Base-by-base conservation (phyloP, 1,140 invertebrate species). In the Eurosta solidaginis region DNA sequence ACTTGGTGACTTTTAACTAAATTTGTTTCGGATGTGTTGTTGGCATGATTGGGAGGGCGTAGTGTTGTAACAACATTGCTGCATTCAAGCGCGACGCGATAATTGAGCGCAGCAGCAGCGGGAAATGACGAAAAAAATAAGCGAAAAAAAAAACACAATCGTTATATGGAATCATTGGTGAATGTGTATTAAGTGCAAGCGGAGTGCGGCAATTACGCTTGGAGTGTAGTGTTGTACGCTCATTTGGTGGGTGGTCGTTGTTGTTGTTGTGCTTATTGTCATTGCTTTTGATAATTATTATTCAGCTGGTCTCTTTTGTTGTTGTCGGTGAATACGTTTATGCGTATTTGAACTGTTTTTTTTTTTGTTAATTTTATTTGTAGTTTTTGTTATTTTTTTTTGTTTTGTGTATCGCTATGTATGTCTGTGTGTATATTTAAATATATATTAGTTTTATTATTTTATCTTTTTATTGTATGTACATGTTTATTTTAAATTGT, bases 51-150 rank as follows among this genome's bases (percentile, higher is more conserved):
- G 59, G 59, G n/a, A n/a, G 59, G 59, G 59, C 59, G 59, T 68
- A 20, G 17, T 68, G 59, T 68, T 68, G 59, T 33, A 68, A 68
- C 59, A 68, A 68, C 59, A 20, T 9, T 27, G 59, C 9, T 29
- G 59, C 59, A 68, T 68, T 68, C 33, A 68, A 22, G 59, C 59
- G 59, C 33, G 59, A 68, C 59, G 36, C 59, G 59, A 68, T 68
- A 68, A 68, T 68, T 68, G 59, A 68, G 59, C 59, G 59, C 59
- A 40, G 59, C 54, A 20, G 33, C 59, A 68, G 59, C 33, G 33
- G 17, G 17, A 22, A 68, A 68, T 68, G 33, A 68, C 29, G 40
- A n/a, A n/a, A n/a, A n/a, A n/a, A n/a, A n/a, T n/a, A n/a, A n/a
- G n/a, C n/a, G n/a, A n/a, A 68, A 42, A 68, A 68, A 14, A 52